Conservation (phyloP, 1,140 invertebrate species). For the Nasonia giraulti region DNA sequence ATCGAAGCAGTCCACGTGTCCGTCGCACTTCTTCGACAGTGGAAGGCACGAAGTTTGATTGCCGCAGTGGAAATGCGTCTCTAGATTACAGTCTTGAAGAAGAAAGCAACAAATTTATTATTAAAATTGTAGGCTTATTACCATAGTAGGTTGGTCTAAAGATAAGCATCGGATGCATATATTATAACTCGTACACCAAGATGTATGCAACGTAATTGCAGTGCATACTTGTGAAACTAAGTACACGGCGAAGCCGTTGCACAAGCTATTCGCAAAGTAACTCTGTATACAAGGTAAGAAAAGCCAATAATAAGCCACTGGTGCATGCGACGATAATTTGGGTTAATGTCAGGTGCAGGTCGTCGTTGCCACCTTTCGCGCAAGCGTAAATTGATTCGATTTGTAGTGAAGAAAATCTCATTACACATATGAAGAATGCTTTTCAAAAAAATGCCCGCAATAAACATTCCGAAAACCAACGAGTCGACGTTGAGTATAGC, state of each 20-base stretch:
- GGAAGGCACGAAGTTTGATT: constrained; percentile 85
- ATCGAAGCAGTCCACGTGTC: constrained; percentile 87
- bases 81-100: constrained; percentile 80
- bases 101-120: constrained; percentile 14
- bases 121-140: not conserved
- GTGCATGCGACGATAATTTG: not conserved
- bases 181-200: not conserved
- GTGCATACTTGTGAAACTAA: not conserved
- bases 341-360: constrained; percentile 16
- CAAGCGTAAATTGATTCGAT: not conserved
- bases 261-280: not conserved
- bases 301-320: not conserved
- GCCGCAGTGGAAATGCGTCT: constrained; percentile 85
- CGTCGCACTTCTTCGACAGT: constrained; percentile 81
- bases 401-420: not conserved
- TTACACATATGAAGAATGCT: not conserved
- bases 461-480: not conserved
- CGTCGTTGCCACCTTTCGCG: not conserved
- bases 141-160: too few species aligned
- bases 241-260: not conserved
- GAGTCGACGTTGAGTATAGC: too few species aligned
- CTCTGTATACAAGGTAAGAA: not conserved
- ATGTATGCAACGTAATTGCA: not conserved
- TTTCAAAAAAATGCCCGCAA: not conserved
- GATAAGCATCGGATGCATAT: too few species aligned